Percentiles rank a stretch among this genome's conserved stretches.
Evolutionary conservation across 2,888 invertebrate genomes (phyloP).

Genomic region (Oscheius sp.): DNA sequence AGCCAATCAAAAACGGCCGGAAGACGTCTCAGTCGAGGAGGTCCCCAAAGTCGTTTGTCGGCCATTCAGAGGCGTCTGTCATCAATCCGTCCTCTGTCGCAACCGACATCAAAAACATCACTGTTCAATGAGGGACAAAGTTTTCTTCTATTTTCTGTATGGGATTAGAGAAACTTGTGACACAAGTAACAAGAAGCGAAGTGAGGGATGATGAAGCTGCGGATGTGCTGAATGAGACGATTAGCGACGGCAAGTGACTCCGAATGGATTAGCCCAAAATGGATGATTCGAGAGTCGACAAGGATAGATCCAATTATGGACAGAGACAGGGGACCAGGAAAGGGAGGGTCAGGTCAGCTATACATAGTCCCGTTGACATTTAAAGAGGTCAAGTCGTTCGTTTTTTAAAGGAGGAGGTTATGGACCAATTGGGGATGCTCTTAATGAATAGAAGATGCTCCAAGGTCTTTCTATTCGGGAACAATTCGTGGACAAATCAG

Average conservation of each 20-base stretch:
- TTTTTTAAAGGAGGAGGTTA: too few species aligned
- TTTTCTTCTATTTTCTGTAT: background rate
- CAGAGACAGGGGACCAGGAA: background rate
- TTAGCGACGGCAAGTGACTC: conserved; percentile 13
- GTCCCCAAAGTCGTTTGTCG: conserved; percentile 27
- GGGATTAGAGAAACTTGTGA: background rate
- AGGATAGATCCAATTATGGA: conserved; percentile 16
- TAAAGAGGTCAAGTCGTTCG: too few species aligned
- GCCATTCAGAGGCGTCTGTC: conserved; percentile 28
- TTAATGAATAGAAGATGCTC: conserved; percentile 19
- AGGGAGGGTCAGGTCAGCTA: too few species aligned
- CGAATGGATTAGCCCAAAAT: conserved; percentile 8
- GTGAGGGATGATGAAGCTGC: background rate
- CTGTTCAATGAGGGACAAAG: too few species aligned
- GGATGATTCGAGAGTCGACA: background rate
- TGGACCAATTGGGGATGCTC: background rate
- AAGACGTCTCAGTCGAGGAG: background rate
- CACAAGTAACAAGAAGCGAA: background rate
- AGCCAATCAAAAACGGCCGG: background rate
- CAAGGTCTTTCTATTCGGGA: background rate
- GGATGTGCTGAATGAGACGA: conserved; percentile 20
- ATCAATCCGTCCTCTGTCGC: conserved; percentile 12
- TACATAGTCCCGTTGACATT: too few species aligned
- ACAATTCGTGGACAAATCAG: background rate
- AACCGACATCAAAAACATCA: background rate